These are phyloP conservation scores for Numenius phaeopus DNA, from an alignment of 2,797 vertebrate species.

Conservation along the genomic window DNA sequence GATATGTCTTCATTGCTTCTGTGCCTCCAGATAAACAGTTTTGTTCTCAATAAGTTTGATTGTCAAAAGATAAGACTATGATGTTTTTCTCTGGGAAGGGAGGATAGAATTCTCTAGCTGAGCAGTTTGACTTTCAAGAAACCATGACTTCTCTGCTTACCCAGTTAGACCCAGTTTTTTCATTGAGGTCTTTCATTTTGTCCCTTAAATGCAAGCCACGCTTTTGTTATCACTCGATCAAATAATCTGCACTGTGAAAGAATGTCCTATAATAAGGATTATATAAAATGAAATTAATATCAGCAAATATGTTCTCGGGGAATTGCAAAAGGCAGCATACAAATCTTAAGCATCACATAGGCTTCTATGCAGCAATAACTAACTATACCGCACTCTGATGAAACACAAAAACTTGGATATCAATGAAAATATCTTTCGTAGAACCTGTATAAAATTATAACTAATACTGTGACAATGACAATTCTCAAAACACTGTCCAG, in stretches of 20 bases:
- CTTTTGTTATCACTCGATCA: background rate
- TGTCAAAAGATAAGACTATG: background rate
- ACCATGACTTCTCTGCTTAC: background rate
- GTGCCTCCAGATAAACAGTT: background rate
- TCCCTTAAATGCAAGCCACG: background rate
- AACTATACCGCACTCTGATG: background rate
- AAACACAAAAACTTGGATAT: background rate
- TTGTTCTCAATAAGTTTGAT: background rate
- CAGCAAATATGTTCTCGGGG: background rate
- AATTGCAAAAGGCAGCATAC: background rate
- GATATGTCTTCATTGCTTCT: background rate
- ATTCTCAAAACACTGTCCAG: background rate
- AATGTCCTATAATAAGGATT: background rate
- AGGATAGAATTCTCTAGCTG: background rate
- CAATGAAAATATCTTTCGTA: background rate
- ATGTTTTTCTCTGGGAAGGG: background rate
- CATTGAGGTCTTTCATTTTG: background rate
- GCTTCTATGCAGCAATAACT: background rate
- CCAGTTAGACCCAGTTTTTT: background rate
- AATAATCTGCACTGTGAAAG: background rate
- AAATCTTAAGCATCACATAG: background rate
- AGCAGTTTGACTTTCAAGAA: background rate
- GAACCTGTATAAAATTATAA: background rate
- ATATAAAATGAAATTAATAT: background rate
- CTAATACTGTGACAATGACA: background rate